phyloP scores from a whole-genome alignment of 2,797 vertebrate species.

The Pogoniulus pusillus region DNA sequence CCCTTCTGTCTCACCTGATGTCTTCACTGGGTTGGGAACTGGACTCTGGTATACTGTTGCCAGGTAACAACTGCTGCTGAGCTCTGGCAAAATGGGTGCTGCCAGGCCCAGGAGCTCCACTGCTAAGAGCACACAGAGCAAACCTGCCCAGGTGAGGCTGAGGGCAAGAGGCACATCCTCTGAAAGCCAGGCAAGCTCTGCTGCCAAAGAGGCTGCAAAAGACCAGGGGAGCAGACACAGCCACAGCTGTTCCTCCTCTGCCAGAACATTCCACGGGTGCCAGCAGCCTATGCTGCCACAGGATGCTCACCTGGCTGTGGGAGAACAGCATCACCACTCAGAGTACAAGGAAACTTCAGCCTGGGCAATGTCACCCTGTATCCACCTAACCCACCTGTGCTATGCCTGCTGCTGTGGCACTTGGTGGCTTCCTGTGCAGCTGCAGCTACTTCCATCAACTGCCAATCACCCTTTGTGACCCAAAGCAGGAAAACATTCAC shows the following conservation, averaged over 20 bases:
- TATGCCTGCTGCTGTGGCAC: not conserved
- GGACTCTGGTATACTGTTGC: constrained; percentile 35
- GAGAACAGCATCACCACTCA: not conserved
- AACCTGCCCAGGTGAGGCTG: not conserved
- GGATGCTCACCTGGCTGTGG: not conserved
- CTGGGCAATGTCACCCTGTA: not conserved
- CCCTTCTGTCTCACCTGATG: not conserved
- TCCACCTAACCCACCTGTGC: not conserved
- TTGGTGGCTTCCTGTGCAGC: not conserved
- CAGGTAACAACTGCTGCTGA: constrained; percentile 55
- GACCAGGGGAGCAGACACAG: not conserved
- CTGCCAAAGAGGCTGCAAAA: not conserved
- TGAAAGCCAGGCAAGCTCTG: not conserved
- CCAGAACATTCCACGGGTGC: not conserved
- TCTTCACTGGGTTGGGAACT: not conserved
- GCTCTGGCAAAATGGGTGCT: constrained; percentile 48
- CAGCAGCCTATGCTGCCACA: not conserved
- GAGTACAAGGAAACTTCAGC: not conserved
- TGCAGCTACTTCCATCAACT: not conserved
- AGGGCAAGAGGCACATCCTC: not conserved
- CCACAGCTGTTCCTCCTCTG: not conserved
- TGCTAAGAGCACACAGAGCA: fast-evolving
- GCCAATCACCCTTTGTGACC: not conserved
- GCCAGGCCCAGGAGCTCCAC: not conserved
- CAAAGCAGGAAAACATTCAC: not conserved